A percentile compares a stretch with the other conserved stretches of the same genome.
phyloP scores from a whole-genome alignment of 2,888 invertebrate species.

The Tryphoninae sp. region DNA sequence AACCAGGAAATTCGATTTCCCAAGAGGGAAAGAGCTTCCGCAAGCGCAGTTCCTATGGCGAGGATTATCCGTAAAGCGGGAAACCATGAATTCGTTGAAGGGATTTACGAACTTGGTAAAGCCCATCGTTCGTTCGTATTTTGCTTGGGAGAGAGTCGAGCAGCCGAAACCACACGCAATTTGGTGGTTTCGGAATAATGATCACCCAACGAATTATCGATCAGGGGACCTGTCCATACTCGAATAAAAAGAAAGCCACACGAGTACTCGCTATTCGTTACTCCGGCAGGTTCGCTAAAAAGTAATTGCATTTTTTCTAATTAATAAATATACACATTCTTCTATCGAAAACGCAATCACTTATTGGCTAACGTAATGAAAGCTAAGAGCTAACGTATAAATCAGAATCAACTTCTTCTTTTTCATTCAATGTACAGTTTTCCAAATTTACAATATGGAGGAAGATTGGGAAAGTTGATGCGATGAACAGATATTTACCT shows the following conservation, averaged over 20 bases:
- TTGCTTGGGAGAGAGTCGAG: background rate
- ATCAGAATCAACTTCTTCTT: no score
- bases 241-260: slow-evolving; percentile 5
- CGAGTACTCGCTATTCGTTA: no score
- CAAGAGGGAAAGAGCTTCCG: slow-evolving; percentile 31
- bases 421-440: no score
- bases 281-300: no score
- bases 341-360: no score
- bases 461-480: slow-evolving; percentile 59
- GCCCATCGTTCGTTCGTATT: slow-evolving; percentile 8
- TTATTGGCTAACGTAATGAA: no score
- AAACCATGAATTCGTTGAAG: slow-evolving; percentile 24
- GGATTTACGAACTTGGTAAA: slow-evolving; percentile 38
- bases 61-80: slow-evolving; percentile 26
- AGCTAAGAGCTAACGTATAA: no score
- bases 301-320: no score
- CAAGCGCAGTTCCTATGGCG: slow-evolving; percentile 1
- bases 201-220: background rate
- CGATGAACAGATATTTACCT: slow-evolving; percentile 2
- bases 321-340: no score
- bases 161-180: background rate
- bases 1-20: slow-evolving; percentile 44
- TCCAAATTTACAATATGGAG: slow-evolving; percentile 8
- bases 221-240: slow-evolving; percentile 4
- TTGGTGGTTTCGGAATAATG: background rate